Conservation (phyloP, 2,113 vertebrate species). For the Pelvicachromis taeniatus region DNA sequence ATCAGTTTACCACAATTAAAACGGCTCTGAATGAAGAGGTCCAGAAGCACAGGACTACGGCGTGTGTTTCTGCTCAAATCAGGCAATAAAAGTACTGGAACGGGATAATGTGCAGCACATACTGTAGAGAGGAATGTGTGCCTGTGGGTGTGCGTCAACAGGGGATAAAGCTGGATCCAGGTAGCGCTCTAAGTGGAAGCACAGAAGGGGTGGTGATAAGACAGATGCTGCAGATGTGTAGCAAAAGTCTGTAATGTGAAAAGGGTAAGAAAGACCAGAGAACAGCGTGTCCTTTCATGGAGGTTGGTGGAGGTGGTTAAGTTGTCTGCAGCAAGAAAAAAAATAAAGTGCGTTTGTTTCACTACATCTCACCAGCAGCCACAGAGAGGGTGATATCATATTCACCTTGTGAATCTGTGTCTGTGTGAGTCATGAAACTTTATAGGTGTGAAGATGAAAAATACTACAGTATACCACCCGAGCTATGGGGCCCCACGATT, state of each 20-base stretch:
- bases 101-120: neutral
- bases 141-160: neutral
- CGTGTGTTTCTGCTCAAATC: neutral
- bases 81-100: neutral
- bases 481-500: neutral
- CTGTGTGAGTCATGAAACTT: neutral
- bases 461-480: neutral
- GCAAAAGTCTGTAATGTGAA: neutral
- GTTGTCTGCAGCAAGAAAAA: neutral
- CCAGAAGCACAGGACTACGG: neutral
- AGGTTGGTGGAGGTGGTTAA: neutral
- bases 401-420: neutral
- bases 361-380: neutral
- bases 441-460: neutral
- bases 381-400: neutral
- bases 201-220: neutral
- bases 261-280: neutral
- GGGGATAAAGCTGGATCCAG: neutral
- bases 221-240: neutral
- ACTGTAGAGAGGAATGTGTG: neutral
- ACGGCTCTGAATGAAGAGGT: neutral
- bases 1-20: neutral
- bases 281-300: conserved; percentile 5
- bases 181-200: neutral
- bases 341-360: neutral